These are phyloP conservation scores for Oscheius sp. DNA, from an alignment of 2,888 invertebrate species.

Conservation along the genomic window DNA sequence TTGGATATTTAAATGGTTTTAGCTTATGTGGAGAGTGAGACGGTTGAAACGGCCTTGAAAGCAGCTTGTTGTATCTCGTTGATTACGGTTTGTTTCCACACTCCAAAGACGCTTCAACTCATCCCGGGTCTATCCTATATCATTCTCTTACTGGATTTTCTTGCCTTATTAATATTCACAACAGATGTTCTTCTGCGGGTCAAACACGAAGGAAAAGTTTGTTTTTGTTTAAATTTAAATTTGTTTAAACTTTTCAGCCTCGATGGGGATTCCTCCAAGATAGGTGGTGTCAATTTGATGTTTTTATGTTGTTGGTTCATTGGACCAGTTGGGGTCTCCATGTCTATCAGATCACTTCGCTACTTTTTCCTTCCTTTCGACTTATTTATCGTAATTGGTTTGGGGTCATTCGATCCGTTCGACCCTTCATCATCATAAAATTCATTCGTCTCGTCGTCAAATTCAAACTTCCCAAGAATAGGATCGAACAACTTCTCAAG, in stretches of 20 bases:
- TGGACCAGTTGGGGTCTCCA: conserved; percentile 95
- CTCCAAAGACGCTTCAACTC: conserved; percentile 92
- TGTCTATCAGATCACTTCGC: conserved; percentile 67
- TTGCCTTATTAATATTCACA: conserved; percentile 90
- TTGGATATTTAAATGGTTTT: conserved; percentile 6
- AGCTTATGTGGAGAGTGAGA: conserved; percentile 53
- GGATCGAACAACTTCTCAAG: conserved; percentile 99
- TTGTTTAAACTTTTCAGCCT: conserved; percentile 1
- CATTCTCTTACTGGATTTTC: conserved; percentile 83
- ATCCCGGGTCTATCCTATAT: conserved; percentile 84
- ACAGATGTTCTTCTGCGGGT: conserved; percentile 99
- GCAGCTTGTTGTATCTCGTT: conserved; percentile 60
- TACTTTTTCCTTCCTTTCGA: conserved; percentile 43
- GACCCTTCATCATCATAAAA: conserved; percentile 95
- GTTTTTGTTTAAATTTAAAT: conserved; percentile 11
- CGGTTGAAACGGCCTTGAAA: conserved; percentile 52
- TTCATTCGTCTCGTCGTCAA: conserved; percentile 95
- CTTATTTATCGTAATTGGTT: conserved; percentile 71
- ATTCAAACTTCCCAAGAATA: conserved; percentile 97
- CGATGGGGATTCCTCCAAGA: conserved; percentile 71
- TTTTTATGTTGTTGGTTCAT: conserved; percentile 93
- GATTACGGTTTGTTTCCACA: conserved; percentile 86
- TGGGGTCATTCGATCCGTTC: conserved; percentile 85
- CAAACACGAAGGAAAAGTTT: conserved; percentile 90
- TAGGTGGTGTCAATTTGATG: conserved; percentile 99